Evolutionary conservation across 2,888 invertebrate genomes (phyloP).

Genomic region (Hypselothyrea guttata): DNA sequence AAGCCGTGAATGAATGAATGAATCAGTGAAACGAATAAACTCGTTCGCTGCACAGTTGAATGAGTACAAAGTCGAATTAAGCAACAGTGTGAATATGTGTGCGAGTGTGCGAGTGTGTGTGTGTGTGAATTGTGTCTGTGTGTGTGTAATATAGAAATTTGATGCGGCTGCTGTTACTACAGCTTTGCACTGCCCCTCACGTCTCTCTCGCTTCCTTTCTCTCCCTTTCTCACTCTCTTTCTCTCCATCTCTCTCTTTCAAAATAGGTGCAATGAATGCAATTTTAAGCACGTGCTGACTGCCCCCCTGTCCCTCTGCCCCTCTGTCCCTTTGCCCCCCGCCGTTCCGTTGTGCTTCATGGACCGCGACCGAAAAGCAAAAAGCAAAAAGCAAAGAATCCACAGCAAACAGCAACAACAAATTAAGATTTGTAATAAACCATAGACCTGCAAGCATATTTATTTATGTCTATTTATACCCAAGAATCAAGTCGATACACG

Average conservation of each 20-base stretch:
- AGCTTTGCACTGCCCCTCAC: background rate
- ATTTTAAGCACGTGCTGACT: constrained; percentile 69
- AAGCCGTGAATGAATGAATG: constrained; percentile 64
- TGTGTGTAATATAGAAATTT: constrained; percentile 39
- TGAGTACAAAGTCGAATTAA: constrained; percentile 70
- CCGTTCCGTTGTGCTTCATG: constrained; percentile 61
- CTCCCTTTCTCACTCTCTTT: no score
- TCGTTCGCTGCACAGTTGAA: constrained; percentile 70
- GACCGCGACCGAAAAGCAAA: constrained; percentile 60
- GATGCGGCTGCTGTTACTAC: constrained; percentile 24
- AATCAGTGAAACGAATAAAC: constrained; percentile 72
- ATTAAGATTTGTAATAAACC: background rate
- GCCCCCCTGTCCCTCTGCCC: constrained; percentile 16
- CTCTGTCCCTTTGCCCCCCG: constrained; percentile 21
- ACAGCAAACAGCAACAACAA: constrained; percentile 14
- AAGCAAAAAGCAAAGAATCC: constrained; percentile 41
- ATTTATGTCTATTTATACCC: no score
- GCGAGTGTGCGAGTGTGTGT: background rate
- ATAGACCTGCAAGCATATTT: no score
- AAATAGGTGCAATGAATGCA: constrained; percentile 56
- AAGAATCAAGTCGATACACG: no score
- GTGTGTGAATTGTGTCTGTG: constrained; percentile 8
- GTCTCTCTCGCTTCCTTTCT: constrained; percentile 35
- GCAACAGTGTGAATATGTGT: constrained; percentile 26
- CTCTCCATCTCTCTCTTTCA: constrained; percentile 3